These are phyloP conservation scores for Monopterus albus DNA, from an alignment of 2,113 vertebrate genomes.

Conservation along the genomic window DNA sequence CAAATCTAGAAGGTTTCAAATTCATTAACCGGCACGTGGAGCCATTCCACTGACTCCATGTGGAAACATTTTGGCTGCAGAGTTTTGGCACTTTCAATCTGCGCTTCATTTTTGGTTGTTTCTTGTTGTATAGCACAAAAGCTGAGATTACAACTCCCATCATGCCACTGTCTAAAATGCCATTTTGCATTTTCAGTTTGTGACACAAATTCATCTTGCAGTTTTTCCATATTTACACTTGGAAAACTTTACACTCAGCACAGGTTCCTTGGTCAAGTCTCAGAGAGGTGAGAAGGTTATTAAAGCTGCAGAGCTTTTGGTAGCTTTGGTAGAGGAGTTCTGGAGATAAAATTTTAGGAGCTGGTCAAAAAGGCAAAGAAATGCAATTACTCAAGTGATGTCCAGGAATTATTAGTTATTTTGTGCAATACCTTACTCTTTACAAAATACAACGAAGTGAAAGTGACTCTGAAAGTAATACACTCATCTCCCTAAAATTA, in stretches of 20 bases:
- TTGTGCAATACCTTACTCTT: constrained; percentile 39
- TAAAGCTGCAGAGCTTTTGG: neutral
- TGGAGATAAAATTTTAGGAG: neutral
- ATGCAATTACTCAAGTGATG: constrained; percentile 23
- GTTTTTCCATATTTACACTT: neutral
- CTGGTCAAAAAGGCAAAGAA: neutral
- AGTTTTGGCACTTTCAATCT: too few relatives aligned
- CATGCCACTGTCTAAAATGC: neutral
- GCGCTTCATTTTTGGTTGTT: too few relatives aligned
- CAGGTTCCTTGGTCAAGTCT: too few relatives aligned
- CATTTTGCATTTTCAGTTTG: neutral
- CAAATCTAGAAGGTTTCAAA: neutral
- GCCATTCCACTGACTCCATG: neutral
- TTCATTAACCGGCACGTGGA: neutral
- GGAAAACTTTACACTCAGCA: neutral
- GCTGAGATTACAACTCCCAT: too few relatives aligned
- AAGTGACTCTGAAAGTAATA: constrained; percentile 50
- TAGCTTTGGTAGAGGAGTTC: neutral
- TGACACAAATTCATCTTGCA: neutral
- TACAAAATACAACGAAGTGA: constrained; percentile 54
- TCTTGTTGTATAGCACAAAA: neutral
- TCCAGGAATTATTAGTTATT: constrained; percentile 28
- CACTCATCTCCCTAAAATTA: constrained; percentile 46
- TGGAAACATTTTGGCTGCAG: neutral
- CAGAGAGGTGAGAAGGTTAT: neutral